Base-by-base conservation (phyloP, 1,140 invertebrate genomes). In the Sipha flava region DNA sequence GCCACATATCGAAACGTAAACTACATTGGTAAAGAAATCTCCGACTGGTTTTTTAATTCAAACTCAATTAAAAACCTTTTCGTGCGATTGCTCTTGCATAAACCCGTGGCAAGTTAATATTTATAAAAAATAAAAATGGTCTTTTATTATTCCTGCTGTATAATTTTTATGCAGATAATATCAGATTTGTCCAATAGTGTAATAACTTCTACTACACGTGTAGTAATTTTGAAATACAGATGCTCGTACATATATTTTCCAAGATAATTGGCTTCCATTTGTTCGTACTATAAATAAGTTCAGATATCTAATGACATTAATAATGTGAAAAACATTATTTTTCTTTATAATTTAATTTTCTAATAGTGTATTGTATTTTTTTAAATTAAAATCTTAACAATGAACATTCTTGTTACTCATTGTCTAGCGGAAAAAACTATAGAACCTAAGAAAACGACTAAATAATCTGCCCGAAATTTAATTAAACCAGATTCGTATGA, bases 1-100 rank as follows among this genome's bases (percentile, higher is more conserved):
- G 40, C 66, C 18, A 70, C 40, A 43, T n/a, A n/a, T n/a, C n/a
- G 66, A 47, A 29, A 40, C 23, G 40, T 70, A 70, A 70, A 70
- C 47, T 26, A 70, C 40, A 45, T 18, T 16, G 6, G 66, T 12
- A 18, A 47, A 45, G 66, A 45, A 70, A 23, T 18, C 40, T 14
- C 14, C 23, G 66, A 70, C 66, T 70, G 43, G 40, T 70, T 70
- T 29, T 18, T 29, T 1, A 29, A 29, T 18, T 18, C 43, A 18
- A n/a, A 47, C 26, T 70, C 23, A 29, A 47, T 70, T 47, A 45
- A 70, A 70, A 70, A 26, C 66, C 40, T 70, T 70, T 70, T 47
- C 66, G 23, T n/a, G 43, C 66, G 23, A 70, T 37, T 26, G 6
- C 26, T 37, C 16, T 16, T 29, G 21, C 7, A 23, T 12, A 66